Base-by-base conservation (phyloP, 2,888 invertebrate species). In the Apocheima hispidaria region DNA sequence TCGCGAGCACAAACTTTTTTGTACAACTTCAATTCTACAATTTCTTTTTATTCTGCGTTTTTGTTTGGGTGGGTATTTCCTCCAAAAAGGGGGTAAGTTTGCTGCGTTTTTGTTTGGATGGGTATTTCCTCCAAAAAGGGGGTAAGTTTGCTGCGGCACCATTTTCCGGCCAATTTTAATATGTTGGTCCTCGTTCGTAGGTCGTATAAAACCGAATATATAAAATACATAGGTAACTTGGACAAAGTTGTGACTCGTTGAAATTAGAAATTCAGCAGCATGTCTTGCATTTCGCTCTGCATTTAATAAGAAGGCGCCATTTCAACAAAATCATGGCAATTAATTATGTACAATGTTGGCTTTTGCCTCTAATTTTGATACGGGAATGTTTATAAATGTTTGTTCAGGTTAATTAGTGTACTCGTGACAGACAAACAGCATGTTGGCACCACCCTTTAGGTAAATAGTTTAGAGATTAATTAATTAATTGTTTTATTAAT, bases 331-430 rank as follows among this genome's bases (percentile, higher is more conserved):
- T 68, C 65, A 65, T 60, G 62, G 60, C 63, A 63, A 66, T 69
- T 65, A 59, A 50, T 60, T 63, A 63, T 58, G 46, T 63, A 70
- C 72, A 74, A 66, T 72, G 77, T 73, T 72, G 59, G 66, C 66
- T 74, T n/a, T 70, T 72, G 72, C 63, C 63, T 70, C 40, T 49
- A 65, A 67, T 70, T 65, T 58, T 38, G 65, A 64, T 67, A 57
- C 70, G 71, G 68, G 67, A 68, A 62, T 69, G 70, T 78, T 78
- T 83, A 63, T 61, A 81, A 87, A 87, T 85, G 84, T 87, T 87
- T 84, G 78, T 76, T 73, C 75, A 81, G 78, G 83, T 81, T 88
- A 90, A 90, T 91, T 86, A 89, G 88, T 86, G 79, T 86, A 73
- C 81, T 76, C 79, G 70, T 74, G 72, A 78, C 81, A 79, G 78